phyloP scores from a whole-genome alignment of 30 jellyfish, hydroid and myxozoan species.

The Sanderia malayensis region DNA sequence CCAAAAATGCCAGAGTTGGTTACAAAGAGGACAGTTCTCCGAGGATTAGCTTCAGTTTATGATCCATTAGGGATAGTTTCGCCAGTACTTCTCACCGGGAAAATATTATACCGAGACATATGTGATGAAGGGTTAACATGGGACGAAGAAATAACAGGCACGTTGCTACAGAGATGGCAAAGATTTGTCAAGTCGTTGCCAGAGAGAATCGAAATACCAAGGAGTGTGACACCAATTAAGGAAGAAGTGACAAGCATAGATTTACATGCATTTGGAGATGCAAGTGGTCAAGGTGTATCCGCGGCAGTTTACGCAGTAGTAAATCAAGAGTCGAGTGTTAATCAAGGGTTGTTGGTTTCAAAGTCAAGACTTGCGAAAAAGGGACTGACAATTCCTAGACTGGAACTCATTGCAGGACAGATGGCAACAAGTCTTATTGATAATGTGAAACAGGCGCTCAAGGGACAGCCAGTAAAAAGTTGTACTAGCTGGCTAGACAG shows the following conservation, averaged over 20 bases:
- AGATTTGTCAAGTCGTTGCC: background rate
- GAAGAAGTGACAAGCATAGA: background rate
- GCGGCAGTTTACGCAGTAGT: too few species aligned
- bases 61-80: constrained; percentile 55
- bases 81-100: constrained; percentile 10
- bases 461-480: too few species aligned
- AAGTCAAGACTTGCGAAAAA: too few species aligned
- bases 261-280: background rate
- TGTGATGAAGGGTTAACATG: constrained; percentile 18
- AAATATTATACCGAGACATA: background rate
- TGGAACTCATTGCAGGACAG: too few species aligned
- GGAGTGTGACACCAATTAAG: background rate
- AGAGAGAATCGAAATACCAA: background rate
- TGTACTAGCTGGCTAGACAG: too few species aligned
- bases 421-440: too few species aligned
- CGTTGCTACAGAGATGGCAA: constrained; percentile 6
- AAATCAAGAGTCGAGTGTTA: too few species aligned
- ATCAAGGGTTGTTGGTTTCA: too few species aligned
- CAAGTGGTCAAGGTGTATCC: too few species aligned
- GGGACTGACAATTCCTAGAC: too few species aligned
- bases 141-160: constrained; percentile 27
- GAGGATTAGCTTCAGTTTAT: background rate
- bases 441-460: too few species aligned
- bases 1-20: constrained; percentile 6
- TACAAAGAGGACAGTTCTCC: background rate